These are phyloP conservation scores for Mugil cephalus DNA, from an alignment of 2,113 vertebrate genomes.

Conservation along the genomic window DNA sequence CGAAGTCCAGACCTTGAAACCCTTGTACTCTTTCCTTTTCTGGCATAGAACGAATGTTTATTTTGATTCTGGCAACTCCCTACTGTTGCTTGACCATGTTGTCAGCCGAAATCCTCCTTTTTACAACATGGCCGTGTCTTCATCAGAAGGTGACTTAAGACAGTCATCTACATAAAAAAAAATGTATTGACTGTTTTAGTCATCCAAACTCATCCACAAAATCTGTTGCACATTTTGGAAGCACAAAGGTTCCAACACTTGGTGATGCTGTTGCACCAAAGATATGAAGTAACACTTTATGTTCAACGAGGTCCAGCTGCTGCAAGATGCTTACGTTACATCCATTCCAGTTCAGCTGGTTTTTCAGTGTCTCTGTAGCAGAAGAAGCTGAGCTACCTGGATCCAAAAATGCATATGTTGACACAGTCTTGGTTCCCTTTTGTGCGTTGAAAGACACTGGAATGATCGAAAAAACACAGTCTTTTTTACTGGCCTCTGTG, in stretches of 20 bases:
- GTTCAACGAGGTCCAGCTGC: too few species aligned
- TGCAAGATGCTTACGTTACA: conserved; percentile 37
- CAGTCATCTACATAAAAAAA: too few species aligned
- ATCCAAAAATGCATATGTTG: conserved; percentile 39
- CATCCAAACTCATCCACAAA: too few species aligned
- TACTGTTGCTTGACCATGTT: conserved; percentile 15
- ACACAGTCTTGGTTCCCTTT: conserved; percentile 39
- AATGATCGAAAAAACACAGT: conserved; percentile 38
- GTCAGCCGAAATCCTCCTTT: conserved; percentile 14
- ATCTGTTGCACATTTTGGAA: too few species aligned
- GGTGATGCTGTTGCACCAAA: too few species aligned
- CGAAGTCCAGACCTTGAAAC: conserved; percentile 35
- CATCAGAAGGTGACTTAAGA: too few species aligned
- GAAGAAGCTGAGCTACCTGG: conserved; percentile 43
- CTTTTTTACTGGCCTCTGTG: conserved; percentile 31
- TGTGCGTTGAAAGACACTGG: conserved; percentile 36
- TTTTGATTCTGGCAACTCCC: too few species aligned
- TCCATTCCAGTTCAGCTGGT: conserved; percentile 35
- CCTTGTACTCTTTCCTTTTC: conserved; percentile 11
- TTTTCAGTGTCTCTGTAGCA: conserved; percentile 32
- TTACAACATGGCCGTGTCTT: too few species aligned
- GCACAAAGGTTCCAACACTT: too few species aligned
- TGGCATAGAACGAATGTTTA: conserved; percentile 7
- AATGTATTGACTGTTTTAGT: too few species aligned
- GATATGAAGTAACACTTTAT: too few species aligned